Conservation (phyloP, 2,797 vertebrate species). For the Xenentodon cancila region DNA sequence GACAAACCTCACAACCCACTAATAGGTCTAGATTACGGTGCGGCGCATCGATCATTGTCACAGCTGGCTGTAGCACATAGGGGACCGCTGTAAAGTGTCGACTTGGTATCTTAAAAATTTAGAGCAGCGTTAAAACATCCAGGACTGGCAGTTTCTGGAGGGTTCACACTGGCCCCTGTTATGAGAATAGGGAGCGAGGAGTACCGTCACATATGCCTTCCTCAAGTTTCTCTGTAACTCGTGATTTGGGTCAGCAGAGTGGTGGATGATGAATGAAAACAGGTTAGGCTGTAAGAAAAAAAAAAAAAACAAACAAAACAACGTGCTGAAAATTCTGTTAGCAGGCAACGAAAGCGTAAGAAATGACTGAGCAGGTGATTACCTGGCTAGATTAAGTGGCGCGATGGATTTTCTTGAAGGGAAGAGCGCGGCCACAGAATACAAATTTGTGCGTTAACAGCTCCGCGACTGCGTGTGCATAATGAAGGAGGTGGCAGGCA, state of each 20-base stretch:
- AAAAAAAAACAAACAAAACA: too few relatives aligned
- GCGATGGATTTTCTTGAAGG: constrained; percentile 63
- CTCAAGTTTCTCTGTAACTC: constrained; percentile 24
- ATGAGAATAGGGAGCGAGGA: constrained; percentile 6
- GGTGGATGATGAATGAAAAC: constrained; percentile 51
- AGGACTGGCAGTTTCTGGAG: constrained; percentile 10
- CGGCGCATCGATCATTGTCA: constrained; percentile 43
- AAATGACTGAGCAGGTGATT: constrained; percentile 63
- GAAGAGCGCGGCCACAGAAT: constrained; percentile 53
- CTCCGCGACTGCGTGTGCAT: constrained; percentile 14
- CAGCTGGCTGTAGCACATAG: constrained; percentile 5
- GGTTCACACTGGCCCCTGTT: constrained; percentile 17
- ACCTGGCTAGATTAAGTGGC: constrained; percentile 57
- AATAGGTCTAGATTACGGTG: constrained; percentile 34
- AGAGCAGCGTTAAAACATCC: constrained; percentile 32
- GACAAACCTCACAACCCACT: constrained; percentile 37
- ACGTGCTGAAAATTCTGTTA: constrained; percentile 31
- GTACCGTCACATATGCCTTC: constrained; percentile 20
- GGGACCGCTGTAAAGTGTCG: constrained; percentile 27
- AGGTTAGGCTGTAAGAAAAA: constrained; percentile 41
- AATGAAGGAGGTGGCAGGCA: constrained; percentile 39
- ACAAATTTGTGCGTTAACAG: constrained; percentile 51
- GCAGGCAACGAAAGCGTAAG: constrained; percentile 54
- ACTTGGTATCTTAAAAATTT: constrained; percentile 46
- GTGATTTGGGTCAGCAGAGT: constrained; percentile 39